Conservation (phyloP, 2,888 invertebrate species). For the Luffia ferchaultella region DNA sequence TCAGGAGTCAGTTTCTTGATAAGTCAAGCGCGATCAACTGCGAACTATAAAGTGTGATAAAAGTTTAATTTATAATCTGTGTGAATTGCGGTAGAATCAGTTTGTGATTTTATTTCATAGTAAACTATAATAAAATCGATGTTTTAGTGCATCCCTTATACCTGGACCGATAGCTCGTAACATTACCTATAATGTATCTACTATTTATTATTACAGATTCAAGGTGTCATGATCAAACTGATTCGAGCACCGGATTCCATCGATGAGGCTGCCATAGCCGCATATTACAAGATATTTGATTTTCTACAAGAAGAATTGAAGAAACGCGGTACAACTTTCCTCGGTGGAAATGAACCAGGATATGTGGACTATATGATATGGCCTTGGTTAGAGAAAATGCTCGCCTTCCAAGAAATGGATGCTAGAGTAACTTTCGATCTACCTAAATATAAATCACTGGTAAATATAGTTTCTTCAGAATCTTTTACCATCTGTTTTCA, state of each 20-base stretch:
- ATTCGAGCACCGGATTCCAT: neutral
- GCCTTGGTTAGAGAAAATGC: constrained; percentile 83
- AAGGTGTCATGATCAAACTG: neutral
- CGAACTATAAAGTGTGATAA: no score
- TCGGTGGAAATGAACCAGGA: constrained; percentile 73
- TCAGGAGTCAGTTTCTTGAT: no score
- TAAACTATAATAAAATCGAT: no score
- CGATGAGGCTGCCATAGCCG: constrained; percentile 11
- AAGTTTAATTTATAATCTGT: no score
- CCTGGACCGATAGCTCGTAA: no score
- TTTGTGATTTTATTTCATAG: no score
- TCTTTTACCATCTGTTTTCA: neutral
- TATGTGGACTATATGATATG: constrained; percentile 86
- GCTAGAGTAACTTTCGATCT: constrained; percentile 57
- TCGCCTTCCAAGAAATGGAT: constrained; percentile 45
- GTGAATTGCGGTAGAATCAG: no score
- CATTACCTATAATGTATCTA: no score
- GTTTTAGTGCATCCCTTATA: no score
- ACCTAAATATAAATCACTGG: constrained; percentile 55
- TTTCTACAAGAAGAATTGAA: constrained; percentile 71
- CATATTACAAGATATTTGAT: constrained; percentile 51
- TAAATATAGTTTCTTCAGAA: constrained; percentile 20
- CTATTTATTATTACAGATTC: neutral
- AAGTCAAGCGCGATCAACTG: no score
- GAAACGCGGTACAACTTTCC: constrained; percentile 67